Conservation (phyloP, 2,888 invertebrate species). For the Colostygia pectinataria region DNA sequence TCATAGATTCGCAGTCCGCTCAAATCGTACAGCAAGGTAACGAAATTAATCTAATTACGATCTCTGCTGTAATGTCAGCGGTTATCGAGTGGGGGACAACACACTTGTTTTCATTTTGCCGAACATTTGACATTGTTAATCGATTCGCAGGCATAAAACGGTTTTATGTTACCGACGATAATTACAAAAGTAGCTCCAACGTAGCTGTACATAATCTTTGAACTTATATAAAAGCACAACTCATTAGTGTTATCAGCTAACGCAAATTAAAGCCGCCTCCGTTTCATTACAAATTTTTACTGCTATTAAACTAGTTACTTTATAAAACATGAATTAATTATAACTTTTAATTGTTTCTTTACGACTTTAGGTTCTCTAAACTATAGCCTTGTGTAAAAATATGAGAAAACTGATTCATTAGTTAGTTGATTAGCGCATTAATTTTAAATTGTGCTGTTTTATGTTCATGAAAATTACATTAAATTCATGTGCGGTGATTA, state of each 20-base stretch:
- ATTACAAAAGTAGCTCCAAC: not conserved
- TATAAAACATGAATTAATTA: constrained; percentile 22
- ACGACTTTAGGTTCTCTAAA: constrained; percentile 24
- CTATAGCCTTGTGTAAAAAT: constrained; percentile 24
- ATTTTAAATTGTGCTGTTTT: constrained; percentile 27
- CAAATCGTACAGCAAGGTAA: too few species aligned
- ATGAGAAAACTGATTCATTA: constrained; percentile 33
- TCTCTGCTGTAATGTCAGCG: too few species aligned
- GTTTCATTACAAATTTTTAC: constrained; percentile 27
- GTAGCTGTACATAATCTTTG: not conserved
- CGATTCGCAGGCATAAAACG: too few species aligned
- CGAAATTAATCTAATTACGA: too few species aligned
- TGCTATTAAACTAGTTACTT: constrained; percentile 16
- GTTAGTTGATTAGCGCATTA: constrained; percentile 20
- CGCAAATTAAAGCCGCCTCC: constrained; percentile 13
- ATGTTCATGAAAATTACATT: constrained; percentile 9
- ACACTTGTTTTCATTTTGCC: too few species aligned
- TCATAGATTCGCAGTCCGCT: too few species aligned
- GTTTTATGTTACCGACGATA: not conserved
- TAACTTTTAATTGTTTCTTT: constrained; percentile 28
- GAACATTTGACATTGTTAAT: too few species aligned
- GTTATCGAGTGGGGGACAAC: too few species aligned
- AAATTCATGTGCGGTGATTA: constrained; percentile 14
- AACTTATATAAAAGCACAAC: constrained; percentile 18
- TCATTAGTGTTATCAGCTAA: constrained; percentile 30